phyloP scores from a whole-genome alignment of 1,140 invertebrate genomes.

The Pachypsylla venusta region DNA sequence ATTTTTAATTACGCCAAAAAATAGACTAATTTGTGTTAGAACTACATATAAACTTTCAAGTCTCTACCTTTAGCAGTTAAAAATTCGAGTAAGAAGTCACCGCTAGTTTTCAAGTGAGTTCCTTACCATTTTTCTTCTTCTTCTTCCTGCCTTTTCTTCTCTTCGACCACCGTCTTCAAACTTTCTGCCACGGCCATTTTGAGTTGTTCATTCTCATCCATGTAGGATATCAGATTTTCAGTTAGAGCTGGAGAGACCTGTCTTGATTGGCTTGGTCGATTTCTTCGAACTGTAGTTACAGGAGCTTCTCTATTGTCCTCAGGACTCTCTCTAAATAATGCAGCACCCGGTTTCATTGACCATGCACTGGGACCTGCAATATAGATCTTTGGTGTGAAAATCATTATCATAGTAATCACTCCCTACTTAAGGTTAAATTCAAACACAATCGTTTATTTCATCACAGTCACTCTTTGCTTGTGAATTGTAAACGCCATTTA shows the following conservation, averaged over 20 bases:
- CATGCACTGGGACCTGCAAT: constrained; percentile 1
- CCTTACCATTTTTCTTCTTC: constrained; percentile 1
- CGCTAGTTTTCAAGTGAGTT: no score
- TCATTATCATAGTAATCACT: no score
- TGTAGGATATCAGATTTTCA: not conserved
- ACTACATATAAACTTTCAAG: no score
- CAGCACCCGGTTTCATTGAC: not conserved
- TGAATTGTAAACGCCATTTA: no score
- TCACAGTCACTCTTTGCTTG: no score
- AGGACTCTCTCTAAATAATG: not conserved
- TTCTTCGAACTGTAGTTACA: not conserved
- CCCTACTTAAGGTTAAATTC: no score
- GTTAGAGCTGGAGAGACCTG: not conserved
- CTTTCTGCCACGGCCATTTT: not conserved
- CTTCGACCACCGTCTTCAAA: not conserved
- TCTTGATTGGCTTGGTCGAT: not conserved
- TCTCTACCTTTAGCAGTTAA: no score
- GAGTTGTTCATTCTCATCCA: not conserved
- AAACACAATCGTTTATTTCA: no score
- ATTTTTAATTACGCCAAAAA: no score
- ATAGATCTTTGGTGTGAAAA: no score
- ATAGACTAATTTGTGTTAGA: no score
- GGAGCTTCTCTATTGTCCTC: not conserved
- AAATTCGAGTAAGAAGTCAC: no score
- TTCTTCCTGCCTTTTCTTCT: not conserved